Evolutionary conservation across 2,113 vertebrate genomes (phyloP).

Genomic region (Gulo gulo): DNA sequence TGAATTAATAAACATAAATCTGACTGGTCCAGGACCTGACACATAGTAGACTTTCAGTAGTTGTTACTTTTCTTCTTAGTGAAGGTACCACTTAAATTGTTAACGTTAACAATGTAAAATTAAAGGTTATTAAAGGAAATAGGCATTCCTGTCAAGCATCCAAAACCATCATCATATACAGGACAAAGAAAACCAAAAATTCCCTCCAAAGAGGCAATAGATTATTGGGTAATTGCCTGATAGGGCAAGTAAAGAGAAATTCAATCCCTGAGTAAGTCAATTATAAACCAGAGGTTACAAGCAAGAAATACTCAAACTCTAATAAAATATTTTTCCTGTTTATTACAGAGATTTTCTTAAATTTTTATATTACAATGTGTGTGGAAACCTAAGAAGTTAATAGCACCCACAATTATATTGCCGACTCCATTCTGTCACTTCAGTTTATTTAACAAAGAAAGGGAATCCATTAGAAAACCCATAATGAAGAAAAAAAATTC

Average conservation of each 20-base stretch:
- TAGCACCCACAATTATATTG: neutral
- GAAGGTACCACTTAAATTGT: neutral
- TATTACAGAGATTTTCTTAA: neutral
- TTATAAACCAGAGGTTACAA: neutral
- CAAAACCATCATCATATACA: neutral
- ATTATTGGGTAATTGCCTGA: neutral
- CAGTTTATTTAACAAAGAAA: neutral
- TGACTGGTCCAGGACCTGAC: neutral
- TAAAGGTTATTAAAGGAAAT: neutral
- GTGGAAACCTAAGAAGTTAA: neutral
- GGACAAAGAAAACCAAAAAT: neutral
- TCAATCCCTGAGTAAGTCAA: neutral
- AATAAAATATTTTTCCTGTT: neutral
- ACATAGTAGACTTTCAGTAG: neutral
- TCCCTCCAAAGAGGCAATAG: neutral
- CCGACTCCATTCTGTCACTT: neutral
- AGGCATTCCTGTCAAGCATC: neutral
- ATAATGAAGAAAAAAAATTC: neutral
- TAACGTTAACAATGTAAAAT: neutral
- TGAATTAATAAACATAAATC: neutral
- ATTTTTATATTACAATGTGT: neutral
- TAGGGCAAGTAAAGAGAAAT: neutral
- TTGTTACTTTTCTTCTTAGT: neutral
- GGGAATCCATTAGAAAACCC: neutral
- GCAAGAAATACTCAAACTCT: neutral